Percentiles rank a stretch among this genome's conserved stretches.
phyloP scores from a whole-genome alignment of 2,797 vertebrate species.

The Toxotes lorentzi region DNA sequence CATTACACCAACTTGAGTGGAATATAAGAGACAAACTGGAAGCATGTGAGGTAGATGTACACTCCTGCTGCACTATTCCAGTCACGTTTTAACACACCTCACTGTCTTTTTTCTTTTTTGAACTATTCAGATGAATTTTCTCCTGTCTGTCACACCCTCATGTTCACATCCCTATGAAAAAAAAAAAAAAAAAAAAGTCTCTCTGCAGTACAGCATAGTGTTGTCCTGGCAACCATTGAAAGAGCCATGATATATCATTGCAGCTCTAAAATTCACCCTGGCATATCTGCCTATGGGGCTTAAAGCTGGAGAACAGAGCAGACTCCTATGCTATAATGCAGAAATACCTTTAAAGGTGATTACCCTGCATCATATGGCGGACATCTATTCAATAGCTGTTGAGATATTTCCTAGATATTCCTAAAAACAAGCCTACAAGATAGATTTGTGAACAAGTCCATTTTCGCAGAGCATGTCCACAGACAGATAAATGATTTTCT shows the following conservation, averaged over 20 bases:
- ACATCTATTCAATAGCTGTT: neutral
- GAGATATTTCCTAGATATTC: too few species aligned
- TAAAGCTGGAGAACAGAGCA: constrained; percentile 16
- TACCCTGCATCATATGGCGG: too few species aligned
- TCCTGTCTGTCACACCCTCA: constrained; percentile 34
- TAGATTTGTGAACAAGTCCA: too few species aligned
- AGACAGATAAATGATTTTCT: constrained; percentile 23
- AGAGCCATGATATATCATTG: constrained; percentile 44
- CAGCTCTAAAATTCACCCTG: constrained; percentile 40
- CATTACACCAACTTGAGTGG: constrained; percentile 8
- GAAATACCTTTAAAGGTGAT: neutral
- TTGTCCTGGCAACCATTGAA: constrained; percentile 69
- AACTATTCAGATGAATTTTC: constrained; percentile 11
- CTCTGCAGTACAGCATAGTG: constrained; percentile 48
- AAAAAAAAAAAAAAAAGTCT: constrained; percentile 14
- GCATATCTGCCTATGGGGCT: constrained; percentile 32
- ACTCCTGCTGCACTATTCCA: neutral
- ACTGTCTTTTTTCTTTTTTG: neutral
- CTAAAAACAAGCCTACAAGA: too few species aligned
- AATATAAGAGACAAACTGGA: constrained; percentile 2
- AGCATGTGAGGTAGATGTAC: neutral
- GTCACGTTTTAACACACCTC: neutral
- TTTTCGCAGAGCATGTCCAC: neutral
- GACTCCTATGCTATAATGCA: neutral
- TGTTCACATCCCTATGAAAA: constrained; percentile 13